phyloP scores from a whole-genome alignment of 1,140 invertebrate genomes.

The Penaeus japonicus region DNA sequence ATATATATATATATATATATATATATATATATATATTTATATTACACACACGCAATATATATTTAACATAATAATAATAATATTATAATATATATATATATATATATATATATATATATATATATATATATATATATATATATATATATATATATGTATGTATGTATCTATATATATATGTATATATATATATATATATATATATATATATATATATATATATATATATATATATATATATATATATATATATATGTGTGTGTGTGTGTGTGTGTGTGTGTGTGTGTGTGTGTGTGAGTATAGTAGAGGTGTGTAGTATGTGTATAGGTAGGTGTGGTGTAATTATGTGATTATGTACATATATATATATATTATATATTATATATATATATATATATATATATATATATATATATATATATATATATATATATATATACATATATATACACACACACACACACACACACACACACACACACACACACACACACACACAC shows the following conservation, averaged over 20 bases:
- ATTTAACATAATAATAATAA: not conserved
- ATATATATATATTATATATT: too few relatives aligned
- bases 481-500: too few relatives aligned
- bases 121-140: conserved; percentile 21
- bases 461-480: too few relatives aligned
- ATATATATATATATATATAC: too few relatives aligned
- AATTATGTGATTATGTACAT: too few relatives aligned
- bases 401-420: too few relatives aligned
- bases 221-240: conserved; percentile 18
- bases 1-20: not conserved
- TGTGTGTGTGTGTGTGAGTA: not conserved
- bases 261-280: not conserved
- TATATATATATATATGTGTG: conserved; percentile 10
- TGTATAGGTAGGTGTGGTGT: too few relatives aligned
- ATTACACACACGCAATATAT: not conserved
- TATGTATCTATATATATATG: not conserved
- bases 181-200: conserved; percentile 18
- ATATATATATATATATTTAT: not conserved
- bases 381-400: too few relatives aligned
- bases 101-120: not conserved
- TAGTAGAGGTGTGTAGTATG: too few relatives aligned
- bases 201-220: conserved; percentile 18
- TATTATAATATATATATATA: not conserved
- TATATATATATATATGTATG: conserved; percentile 11
- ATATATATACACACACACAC: too few relatives aligned